A percentile compares a stretch with the other conserved stretches of the same genome.
Conservation (phyloP, 2,113 vertebrate genomes). For the Siniperca knerii region DNA sequence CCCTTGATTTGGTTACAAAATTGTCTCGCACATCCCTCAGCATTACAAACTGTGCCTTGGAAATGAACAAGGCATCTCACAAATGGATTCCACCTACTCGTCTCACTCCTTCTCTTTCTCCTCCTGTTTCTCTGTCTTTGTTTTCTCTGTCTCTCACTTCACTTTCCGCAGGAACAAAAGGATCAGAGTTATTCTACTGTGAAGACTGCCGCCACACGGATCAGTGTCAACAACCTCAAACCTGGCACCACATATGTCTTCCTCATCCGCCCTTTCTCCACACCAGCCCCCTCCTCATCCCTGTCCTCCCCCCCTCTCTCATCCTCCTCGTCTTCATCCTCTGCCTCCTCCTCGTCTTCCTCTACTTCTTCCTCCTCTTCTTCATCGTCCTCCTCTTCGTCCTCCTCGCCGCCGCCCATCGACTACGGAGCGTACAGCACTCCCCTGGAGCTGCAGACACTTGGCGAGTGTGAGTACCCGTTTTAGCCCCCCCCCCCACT, state of each 20-base stretch:
- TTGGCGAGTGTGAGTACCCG: constrained; percentile 90
- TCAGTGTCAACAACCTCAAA: constrained; percentile 95
- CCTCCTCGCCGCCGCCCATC: constrained; percentile 85
- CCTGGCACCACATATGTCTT: constrained; percentile 94
- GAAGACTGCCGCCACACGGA: constrained; percentile 89
- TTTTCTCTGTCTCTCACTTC: constrained; percentile 32
- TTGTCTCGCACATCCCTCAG: constrained; percentile 3
- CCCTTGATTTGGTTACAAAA: constrained; percentile 28
- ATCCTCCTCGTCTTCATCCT: constrained; percentile 78
- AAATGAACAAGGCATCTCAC: constrained; percentile 44
- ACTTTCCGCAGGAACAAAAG: constrained; percentile 89
- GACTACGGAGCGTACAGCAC: constrained; percentile 89
- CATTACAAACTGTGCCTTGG: constrained; percentile 20
- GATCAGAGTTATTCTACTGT: constrained; percentile 95
- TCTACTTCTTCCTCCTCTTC: constrained; percentile 80
- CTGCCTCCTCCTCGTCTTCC: constrained; percentile 82
- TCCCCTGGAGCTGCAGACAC: constrained; percentile 94
- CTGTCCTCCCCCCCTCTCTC: constrained; percentile 89
- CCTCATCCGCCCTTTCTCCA: constrained; percentile 90
- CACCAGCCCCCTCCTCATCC: constrained; percentile 85
- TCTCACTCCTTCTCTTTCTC: constrained; percentile 21
- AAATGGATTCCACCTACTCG: constrained; percentile 55
- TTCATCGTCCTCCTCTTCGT: constrained; percentile 86
- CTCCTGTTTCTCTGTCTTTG: neutral
- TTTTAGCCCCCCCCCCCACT: constrained; percentile 41